Conservation (phyloP, 2,113 vertebrate genomes). For the Ploceus nigricollis region DNA sequence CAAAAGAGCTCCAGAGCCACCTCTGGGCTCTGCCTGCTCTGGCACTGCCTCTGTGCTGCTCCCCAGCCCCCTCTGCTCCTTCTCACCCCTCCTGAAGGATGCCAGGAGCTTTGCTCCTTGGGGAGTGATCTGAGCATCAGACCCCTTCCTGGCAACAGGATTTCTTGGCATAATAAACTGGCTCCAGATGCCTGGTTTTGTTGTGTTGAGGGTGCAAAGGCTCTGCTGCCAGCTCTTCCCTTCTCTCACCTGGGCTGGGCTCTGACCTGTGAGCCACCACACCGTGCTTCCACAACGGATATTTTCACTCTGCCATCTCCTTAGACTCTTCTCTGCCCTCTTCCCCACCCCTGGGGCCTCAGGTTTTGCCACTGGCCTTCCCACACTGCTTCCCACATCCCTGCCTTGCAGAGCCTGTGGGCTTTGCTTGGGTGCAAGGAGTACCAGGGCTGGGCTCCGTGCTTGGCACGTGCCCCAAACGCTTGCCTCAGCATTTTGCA, state of each 20-base stretch:
- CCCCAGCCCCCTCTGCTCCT: not conserved
- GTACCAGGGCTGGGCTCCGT: rapidly evolving
- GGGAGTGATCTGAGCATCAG: not conserved
- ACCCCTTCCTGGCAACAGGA: not conserved
- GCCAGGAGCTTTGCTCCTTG: not conserved
- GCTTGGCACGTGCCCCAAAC: not conserved
- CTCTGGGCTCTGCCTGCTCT: not conserved
- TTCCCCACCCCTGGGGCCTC: rapidly evolving
- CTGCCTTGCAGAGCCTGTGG: not conserved
- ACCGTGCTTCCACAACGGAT: rapidly evolving
- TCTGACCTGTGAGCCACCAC: rapidly evolving
- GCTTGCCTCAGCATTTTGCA: constrained; percentile 37
- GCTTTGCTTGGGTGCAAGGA: not conserved
- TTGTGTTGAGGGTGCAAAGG: rapidly evolving
- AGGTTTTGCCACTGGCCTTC: not conserved
- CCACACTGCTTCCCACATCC: not conserved
- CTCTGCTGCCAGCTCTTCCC: not conserved
- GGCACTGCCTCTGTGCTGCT: rapidly evolving
- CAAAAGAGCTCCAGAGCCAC: rapidly evolving
- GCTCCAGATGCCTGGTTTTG: not conserved
- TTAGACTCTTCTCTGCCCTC: not conserved
- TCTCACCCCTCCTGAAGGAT: not conserved
- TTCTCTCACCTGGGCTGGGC: not conserved
- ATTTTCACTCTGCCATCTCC: not conserved
- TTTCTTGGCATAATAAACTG: not conserved